Evolutionary conservation across 2,113 vertebrate species (phyloP).

Genomic region (Suncus etruscus): DNA sequence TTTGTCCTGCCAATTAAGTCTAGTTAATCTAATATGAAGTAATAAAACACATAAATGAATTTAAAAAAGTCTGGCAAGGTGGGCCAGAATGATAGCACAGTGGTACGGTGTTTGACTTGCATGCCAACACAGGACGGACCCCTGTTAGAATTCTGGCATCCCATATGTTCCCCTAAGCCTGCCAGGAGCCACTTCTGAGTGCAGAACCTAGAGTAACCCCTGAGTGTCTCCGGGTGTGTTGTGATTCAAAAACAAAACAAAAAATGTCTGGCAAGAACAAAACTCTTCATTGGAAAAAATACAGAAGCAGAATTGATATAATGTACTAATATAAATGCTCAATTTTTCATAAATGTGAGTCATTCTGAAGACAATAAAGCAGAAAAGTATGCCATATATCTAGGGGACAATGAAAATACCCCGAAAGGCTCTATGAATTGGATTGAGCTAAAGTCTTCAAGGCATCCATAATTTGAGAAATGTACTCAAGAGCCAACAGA

Average conservation of each 20-base stretch:
- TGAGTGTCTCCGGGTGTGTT: too few species aligned
- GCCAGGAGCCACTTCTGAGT: too few species aligned
- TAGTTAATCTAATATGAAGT: neutral
- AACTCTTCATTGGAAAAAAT: neutral
- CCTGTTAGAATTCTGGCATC: too few species aligned
- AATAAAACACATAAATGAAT: neutral
- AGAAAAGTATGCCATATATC: neutral
- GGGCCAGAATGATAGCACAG: too few species aligned
- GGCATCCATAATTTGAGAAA: neutral
- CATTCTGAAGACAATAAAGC: neutral
- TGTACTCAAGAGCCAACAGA: neutral
- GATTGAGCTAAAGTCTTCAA: neutral
- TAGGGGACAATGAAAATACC: neutral
- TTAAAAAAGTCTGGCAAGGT: neutral
- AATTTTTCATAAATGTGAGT: slow-evolving; percentile 12
- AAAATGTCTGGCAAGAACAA: neutral
- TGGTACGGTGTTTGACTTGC: too few species aligned
- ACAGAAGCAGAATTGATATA: neutral
- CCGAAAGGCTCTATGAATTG: neutral
- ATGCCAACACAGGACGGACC: too few species aligned
- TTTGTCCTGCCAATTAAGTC: neutral
- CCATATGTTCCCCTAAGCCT: too few species aligned
- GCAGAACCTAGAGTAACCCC: too few species aligned
- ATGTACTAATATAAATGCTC: neutral
- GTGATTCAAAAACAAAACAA: neutral